phyloP scores from a whole-genome alignment of 2,888 invertebrate genomes.

The Dolichomitus sp. region DNA sequence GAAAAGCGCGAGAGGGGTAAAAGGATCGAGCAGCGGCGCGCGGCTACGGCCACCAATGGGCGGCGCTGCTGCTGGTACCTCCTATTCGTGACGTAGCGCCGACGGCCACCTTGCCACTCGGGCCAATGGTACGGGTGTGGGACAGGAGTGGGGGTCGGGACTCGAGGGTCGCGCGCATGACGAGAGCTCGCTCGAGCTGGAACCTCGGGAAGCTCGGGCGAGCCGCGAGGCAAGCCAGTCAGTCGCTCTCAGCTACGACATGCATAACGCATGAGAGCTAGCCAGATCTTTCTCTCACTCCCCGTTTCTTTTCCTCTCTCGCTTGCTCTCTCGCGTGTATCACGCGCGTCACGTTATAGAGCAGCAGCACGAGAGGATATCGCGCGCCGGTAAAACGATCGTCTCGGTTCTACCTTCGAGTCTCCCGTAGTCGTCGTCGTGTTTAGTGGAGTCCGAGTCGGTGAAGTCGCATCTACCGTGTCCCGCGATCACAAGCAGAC shows the following conservation, averaged over 20 bases:
- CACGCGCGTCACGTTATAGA: slow-evolving; percentile 45
- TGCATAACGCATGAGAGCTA: slow-evolving; percentile 89
- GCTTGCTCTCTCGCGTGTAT: slow-evolving; percentile 45
- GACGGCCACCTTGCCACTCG: slow-evolving; percentile 84
- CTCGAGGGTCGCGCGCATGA: slow-evolving; percentile 81
- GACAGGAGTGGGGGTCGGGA: slow-evolving; percentile 81
- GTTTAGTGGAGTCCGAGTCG: slow-evolving; percentile 65
- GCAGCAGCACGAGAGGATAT: slow-evolving; percentile 37
- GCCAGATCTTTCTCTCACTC: slow-evolving; percentile 78
- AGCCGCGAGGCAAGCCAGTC: slow-evolving; percentile 85
- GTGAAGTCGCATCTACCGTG: slow-evolving; percentile 39
- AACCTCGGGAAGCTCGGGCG: slow-evolving; percentile 82
- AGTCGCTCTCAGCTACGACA: slow-evolving; percentile 88
- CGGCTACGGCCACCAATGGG: slow-evolving; percentile 53
- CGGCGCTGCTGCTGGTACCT: slow-evolving; percentile 77
- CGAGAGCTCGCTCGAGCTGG: slow-evolving; percentile 76
- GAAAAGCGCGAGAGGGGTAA: slow-evolving; percentile 57
- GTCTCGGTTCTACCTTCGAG: slow-evolving; percentile 72
- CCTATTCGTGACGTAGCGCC: slow-evolving; percentile 84
- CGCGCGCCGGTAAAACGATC: slow-evolving; percentile 63
- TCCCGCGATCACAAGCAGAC: slow-evolving; percentile 33
- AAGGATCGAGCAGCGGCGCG: slow-evolving; percentile 66
- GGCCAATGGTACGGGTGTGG: slow-evolving; percentile 83
- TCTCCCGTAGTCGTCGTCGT: slow-evolving; percentile 65
- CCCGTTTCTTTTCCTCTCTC: slow-evolving; percentile 65